Conservation (phyloP, 1,140 invertebrate species). For the Drosophila yakuba region DNA sequence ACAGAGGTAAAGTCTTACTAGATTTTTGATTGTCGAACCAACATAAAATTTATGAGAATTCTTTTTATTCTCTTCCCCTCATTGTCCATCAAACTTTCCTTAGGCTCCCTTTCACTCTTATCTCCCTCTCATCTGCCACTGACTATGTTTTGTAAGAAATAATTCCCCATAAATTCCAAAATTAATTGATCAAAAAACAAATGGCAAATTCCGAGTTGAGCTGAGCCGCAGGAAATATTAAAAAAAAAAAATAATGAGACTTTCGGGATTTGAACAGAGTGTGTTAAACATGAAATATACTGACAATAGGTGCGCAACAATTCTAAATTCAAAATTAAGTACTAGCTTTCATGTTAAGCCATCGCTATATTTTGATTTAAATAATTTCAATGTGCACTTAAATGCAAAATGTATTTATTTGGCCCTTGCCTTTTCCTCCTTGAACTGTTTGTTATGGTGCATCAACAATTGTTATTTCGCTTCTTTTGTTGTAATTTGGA, state of each 20-base stretch:
- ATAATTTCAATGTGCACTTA: not conserved
- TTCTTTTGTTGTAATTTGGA: constrained; percentile 15
- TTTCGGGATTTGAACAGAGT: not conserved
- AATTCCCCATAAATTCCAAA: constrained; percentile 12
- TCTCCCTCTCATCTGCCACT: too few relatives aligned
- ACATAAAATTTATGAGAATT: not conserved
- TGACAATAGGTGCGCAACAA: not conserved
- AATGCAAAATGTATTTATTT: constrained; percentile 15
- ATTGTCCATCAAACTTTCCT: not conserved
- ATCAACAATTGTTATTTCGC: constrained; percentile 3
- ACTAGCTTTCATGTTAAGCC: not conserved
- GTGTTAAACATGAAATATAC: constrained; percentile 3
- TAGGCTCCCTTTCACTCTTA: not conserved
- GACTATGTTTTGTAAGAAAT: not conserved
- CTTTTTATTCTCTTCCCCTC: not conserved
- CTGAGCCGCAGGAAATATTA: not conserved
- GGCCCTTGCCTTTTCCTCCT: not conserved
- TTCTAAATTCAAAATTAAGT: constrained; percentile 17
- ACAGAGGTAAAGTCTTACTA: not conserved
- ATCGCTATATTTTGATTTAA: not conserved
- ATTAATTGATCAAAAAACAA: constrained; percentile 27
- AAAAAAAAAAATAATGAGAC: not conserved
- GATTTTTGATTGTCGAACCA: constrained; percentile 5
- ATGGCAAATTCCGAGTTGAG: not conserved
- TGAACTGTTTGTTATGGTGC: not conserved